Percentiles rank a stretch among this genome's conserved stretches.
phyloP scores from a whole-genome alignment of 2,113 vertebrate species.

The Melanostigma gelatinosum region DNA sequence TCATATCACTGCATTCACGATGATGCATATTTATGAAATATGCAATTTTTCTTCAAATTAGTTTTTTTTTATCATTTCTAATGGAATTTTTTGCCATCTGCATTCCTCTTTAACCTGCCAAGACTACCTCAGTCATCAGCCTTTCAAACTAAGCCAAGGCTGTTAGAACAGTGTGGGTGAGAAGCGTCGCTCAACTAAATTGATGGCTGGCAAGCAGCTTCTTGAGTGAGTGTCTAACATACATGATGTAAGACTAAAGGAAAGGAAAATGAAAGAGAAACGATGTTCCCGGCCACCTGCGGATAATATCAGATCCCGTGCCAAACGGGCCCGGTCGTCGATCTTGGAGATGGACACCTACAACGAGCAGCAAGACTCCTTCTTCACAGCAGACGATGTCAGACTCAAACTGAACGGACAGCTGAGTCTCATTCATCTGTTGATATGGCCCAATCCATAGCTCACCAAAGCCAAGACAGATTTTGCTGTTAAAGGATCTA shows the following conservation, averaged over 20 bases:
- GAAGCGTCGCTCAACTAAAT: neutral
- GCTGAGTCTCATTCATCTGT: neutral
- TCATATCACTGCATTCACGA: neutral
- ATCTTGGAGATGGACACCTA: slow-evolving; percentile 10
- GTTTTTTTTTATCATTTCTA: neutral
- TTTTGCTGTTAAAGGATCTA: neutral
- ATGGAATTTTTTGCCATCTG: neutral
- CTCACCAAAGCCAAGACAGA: neutral
- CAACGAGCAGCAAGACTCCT: slow-evolving; percentile 8
- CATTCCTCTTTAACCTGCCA: neutral
- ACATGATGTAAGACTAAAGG: neutral
- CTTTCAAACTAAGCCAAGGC: neutral
- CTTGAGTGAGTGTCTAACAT: neutral
- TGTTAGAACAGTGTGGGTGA: neutral
- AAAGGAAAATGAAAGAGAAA: slow-evolving; percentile 6
- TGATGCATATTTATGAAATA: neutral
- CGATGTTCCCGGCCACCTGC: slow-evolving; percentile 5
- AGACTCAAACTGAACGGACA: slow-evolving; percentile 14
- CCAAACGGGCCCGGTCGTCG: neutral
- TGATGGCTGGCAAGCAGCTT: neutral
- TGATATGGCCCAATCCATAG: neutral
- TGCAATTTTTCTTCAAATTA: neutral
- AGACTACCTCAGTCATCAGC: neutral
- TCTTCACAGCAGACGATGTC: slow-evolving; percentile 22
- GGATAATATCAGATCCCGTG: slow-evolving; percentile 9